phyloP scores from a whole-genome alignment of 2,797 vertebrate species.

The Ctenochaetus hawaiiensis region DNA sequence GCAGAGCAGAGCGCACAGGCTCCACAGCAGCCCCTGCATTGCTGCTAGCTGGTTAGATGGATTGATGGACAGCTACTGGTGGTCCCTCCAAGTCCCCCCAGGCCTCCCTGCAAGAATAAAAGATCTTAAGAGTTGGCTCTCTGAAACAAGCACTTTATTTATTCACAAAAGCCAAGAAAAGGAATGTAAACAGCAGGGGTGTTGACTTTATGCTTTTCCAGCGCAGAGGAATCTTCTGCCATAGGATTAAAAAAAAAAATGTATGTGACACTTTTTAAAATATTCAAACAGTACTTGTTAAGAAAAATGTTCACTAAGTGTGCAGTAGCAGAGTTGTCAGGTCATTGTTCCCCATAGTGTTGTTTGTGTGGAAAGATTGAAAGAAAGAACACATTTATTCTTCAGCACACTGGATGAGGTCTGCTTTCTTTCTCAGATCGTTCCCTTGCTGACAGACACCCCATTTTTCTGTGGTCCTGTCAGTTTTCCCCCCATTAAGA shows the following conservation, averaged over 20 bases:
- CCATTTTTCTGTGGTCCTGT: slow-evolving; percentile 42
- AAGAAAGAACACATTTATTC: slow-evolving; percentile 44
- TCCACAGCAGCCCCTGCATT: slow-evolving; percentile 90
- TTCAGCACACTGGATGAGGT: slow-evolving; percentile 38
- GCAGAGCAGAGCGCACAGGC: slow-evolving; percentile 86
- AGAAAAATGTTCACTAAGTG: slow-evolving; percentile 8
- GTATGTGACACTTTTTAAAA: slow-evolving; percentile 29
- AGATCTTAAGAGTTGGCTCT: slow-evolving; percentile 11
- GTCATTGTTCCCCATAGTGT: slow-evolving; percentile 32
- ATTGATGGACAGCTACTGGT: slow-evolving; percentile 62
- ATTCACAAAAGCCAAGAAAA: slow-evolving; percentile 34
- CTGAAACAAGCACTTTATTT: slow-evolving; percentile 31
- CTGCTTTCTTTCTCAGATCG: slow-evolving; percentile 65
- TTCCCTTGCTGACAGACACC: slow-evolving; percentile 43
- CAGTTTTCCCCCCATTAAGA: slow-evolving; percentile 16
- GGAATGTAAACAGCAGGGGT: slow-evolving; percentile 20
- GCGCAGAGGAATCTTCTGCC: slow-evolving; percentile 8
- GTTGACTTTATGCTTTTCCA: slow-evolving; percentile 37
- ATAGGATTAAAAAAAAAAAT: slow-evolving; percentile 14
- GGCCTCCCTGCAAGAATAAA: slow-evolving; percentile 66
- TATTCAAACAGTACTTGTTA: slow-evolving; percentile 40
- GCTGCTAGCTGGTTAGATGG: slow-evolving; percentile 64
- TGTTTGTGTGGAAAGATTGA: slow-evolving; percentile 54
- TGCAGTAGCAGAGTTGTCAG: slow-evolving; percentile 41
- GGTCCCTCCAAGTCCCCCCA: slow-evolving; percentile 53